phyloP scores from a whole-genome alignment of 2,888 invertebrate genomes.

The Blomia tropicalis region DNA sequence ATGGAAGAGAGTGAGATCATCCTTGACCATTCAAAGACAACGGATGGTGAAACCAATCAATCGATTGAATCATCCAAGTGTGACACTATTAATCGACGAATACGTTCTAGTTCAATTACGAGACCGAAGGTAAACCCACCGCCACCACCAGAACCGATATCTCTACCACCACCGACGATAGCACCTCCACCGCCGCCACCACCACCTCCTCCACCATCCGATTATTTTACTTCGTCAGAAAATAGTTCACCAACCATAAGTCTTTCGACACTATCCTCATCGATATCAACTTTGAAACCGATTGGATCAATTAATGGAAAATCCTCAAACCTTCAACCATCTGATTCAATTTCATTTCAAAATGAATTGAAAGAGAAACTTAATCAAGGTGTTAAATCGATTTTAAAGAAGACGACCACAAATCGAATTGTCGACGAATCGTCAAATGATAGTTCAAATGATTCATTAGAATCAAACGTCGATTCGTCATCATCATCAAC shows the following conservation, averaged over 20 bases:
- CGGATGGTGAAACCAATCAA: background rate
- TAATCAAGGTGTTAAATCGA: constrained; percentile 27
- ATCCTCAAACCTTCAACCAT: background rate
- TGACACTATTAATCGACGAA: background rate
- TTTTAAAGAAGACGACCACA: constrained; percentile 27
- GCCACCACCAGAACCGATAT: constrained; percentile 24
- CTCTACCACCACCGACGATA: constrained; percentile 23
- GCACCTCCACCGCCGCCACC: constrained; percentile 20
- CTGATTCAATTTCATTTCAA: background rate
- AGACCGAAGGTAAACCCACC: constrained; percentile 1
- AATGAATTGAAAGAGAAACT: constrained; percentile 21
- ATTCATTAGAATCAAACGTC: background rate
- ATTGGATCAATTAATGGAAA: background rate
- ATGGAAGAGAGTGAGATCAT: constrained; percentile 27
- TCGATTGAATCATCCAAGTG: background rate
- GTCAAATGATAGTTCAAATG: background rate
- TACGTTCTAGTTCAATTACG: constrained; percentile 21
- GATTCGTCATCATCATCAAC: background rate
- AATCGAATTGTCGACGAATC: background rate
- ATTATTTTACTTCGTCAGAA: background rate
- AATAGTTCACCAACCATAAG: background rate
- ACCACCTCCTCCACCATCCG: constrained; percentile 18
- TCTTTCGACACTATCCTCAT: background rate
- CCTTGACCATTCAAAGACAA: constrained; percentile 1
- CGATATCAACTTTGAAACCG: background rate